phyloP scores from a whole-genome alignment of 2,888 invertebrate genomes.

The Thecophora atra region DNA sequence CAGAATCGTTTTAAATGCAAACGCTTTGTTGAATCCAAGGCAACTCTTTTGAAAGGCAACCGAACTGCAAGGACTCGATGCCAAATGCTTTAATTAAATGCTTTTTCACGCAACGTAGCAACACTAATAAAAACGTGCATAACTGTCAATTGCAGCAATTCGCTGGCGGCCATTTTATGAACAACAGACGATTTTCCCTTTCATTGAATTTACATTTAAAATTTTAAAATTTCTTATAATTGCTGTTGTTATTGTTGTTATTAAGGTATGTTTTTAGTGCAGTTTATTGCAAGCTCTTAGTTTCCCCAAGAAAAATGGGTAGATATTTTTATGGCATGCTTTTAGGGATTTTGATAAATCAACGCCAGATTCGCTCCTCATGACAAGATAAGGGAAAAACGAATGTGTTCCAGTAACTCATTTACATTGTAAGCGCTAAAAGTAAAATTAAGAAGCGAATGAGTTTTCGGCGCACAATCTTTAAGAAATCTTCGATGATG shows the following conservation, averaged over 20 bases:
- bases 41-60: background rate
- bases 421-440: too few relatives aligned
- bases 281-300: background rate
- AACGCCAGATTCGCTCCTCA: too few relatives aligned
- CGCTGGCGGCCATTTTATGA: background rate
- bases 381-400: too few relatives aligned
- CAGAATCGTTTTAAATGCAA: too few relatives aligned
- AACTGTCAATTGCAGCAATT: background rate
- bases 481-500: too few relatives aligned
- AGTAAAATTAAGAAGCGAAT: too few relatives aligned
- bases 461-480: too few relatives aligned
- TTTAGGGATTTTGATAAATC: too few relatives aligned
- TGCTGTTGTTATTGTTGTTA: background rate
- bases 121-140: background rate
- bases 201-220: background rate
- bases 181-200: background rate
- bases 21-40: too few relatives aligned
- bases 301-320: too few relatives aligned
- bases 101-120: background rate
- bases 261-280: background rate
- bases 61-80: background rate
- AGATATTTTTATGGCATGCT: too few relatives aligned
- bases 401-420: too few relatives aligned
- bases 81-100: background rate
- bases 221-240: background rate